Conservation (phyloP, 1,140 invertebrate species). For the Heterodera schachtii region DNA sequence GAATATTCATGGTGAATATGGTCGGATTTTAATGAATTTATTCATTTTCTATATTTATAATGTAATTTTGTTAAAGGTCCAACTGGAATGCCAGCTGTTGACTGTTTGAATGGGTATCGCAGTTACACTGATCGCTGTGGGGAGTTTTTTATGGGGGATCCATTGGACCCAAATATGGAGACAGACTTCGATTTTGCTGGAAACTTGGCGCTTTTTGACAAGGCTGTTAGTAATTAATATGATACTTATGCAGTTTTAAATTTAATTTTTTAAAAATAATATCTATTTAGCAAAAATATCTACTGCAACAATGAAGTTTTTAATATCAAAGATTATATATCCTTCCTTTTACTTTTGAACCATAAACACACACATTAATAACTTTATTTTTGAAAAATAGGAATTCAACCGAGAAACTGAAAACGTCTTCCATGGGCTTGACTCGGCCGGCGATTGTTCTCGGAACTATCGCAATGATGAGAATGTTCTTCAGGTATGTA, state of each 20-base stretch:
- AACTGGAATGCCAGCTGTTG: constrained; percentile 51
- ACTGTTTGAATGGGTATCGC: constrained; percentile 57
- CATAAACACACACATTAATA: too few species aligned
- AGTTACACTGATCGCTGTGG: constrained; percentile 25
- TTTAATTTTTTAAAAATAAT: too few species aligned
- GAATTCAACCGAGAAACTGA: constrained; percentile 19
- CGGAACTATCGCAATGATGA: constrained; percentile 58
- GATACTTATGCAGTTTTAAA: too few species aligned
- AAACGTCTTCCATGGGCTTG: constrained; percentile 18
- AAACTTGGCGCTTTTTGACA: constrained; percentile 60
- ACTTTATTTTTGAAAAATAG: too few species aligned
- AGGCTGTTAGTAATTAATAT: constrained; percentile 34
- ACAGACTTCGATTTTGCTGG: constrained; percentile 57
- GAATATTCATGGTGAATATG: constrained; percentile 6
- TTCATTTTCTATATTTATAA: constrained; percentile 24
- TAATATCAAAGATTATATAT: too few species aligned
- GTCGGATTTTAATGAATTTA: neutral
- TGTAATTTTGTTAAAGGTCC: constrained; percentile 41
- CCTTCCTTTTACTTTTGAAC: too few species aligned
- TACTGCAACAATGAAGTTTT: too few species aligned
- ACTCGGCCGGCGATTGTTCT: constrained; percentile 17
- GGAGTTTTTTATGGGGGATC: constrained; percentile 34
- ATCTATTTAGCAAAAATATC: too few species aligned
- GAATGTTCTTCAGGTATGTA: constrained; percentile 48
- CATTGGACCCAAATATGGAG: constrained; percentile 55